phyloP scores from a whole-genome alignment of 2,888 invertebrate species.

The Coleophora flavipennella region DNA sequence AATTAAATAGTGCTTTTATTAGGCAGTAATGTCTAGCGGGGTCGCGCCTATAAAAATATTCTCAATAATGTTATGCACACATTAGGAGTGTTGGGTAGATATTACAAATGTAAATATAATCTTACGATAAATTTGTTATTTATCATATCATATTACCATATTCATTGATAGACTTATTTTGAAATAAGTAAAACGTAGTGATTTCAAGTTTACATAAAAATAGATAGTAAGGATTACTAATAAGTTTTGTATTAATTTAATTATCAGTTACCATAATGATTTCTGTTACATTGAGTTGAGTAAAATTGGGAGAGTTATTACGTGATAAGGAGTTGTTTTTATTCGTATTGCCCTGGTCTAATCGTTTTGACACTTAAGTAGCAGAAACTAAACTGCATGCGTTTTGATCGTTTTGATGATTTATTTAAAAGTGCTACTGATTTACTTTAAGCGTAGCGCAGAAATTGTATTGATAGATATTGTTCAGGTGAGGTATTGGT shows the following conservation, averaged over 20 bases:
- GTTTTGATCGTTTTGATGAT: conserved; percentile 29
- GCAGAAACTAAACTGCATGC: conserved; percentile 27
- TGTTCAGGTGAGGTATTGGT: conserved; percentile 18
- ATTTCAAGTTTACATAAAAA: conserved; percentile 55
- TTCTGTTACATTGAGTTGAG: conserved; percentile 66
- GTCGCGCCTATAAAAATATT: conserved; percentile 17
- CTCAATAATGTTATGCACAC: conserved; percentile 55
- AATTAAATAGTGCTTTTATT: conserved; percentile 8
- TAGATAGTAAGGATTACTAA: conserved; percentile 41
- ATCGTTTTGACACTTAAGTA: conserved; percentile 22
- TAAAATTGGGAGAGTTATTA: conserved; percentile 61
- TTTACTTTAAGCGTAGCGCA: conserved; percentile 52
- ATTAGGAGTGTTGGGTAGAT: conserved; percentile 53
- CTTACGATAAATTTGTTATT: conserved; percentile 63
- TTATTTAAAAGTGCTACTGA: conserved; percentile 26
- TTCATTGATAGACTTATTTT: conserved; percentile 63
- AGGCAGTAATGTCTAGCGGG: conserved; percentile 14
- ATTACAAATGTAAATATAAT: conserved; percentile 58
- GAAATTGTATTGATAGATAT: conserved; percentile 38
- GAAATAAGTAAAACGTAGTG: conserved; percentile 59
- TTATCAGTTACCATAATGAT: conserved; percentile 60
- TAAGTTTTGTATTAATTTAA: conserved; percentile 63
- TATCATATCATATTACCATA: conserved; percentile 64
- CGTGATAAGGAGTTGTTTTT: conserved; percentile 60
- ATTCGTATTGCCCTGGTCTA: conserved; percentile 49